Evolutionary conservation across 2,113 vertebrate species (phyloP).

Genomic region (Thomomys bottae): DNA sequence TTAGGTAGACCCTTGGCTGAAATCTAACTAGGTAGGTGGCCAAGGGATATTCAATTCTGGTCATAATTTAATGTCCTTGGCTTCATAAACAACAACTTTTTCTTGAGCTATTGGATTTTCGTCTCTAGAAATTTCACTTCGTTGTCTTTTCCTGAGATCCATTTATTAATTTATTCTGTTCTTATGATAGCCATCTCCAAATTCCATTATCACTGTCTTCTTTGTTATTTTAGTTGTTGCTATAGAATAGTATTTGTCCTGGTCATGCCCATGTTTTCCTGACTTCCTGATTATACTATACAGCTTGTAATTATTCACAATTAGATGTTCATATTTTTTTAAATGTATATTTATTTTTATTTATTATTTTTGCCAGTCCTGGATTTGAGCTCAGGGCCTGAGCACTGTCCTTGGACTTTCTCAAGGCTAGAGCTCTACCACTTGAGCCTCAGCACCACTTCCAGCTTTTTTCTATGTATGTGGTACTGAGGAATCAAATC

Average conservation of each 20-base stretch:
- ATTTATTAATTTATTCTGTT: conserved; percentile 30
- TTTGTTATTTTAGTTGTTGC: background rate
- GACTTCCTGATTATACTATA: background rate
- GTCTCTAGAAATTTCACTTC: conserved; percentile 29
- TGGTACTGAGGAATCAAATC: too few species aligned
- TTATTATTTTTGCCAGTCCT: too few species aligned
- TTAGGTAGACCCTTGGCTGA: background rate
- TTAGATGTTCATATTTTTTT: conserved; percentile 14
- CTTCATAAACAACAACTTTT: background rate
- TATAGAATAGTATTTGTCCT: background rate
- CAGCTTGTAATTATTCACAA: background rate
- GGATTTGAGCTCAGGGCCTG: too few species aligned
- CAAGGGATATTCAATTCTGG: background rate
- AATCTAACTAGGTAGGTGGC: background rate
- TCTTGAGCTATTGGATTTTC: conserved; percentile 10
- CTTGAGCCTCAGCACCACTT: too few species aligned
- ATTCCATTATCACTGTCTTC: background rate
- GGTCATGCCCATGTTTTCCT: background rate
- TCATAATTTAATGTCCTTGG: background rate
- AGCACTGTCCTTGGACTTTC: too few species aligned
- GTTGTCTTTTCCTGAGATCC: background rate
- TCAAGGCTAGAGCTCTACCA: too few species aligned
- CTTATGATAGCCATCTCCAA: background rate
- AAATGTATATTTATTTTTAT: too few species aligned
- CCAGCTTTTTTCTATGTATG: too few species aligned